phyloP scores from a whole-genome alignment of 2,888 invertebrate genomes.

The Rotaria macrura region DNA sequence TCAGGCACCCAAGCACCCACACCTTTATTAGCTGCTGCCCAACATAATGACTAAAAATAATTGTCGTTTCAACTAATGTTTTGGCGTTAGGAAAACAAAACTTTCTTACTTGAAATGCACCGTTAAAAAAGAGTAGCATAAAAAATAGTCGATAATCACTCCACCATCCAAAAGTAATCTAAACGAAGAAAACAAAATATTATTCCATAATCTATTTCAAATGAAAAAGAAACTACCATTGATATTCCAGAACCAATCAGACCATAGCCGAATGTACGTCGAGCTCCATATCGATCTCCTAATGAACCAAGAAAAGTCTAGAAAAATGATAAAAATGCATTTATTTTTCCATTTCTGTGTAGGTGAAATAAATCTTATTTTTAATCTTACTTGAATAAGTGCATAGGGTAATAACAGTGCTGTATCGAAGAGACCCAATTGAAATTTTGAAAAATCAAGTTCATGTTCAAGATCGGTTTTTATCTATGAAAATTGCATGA shows the following conservation, averaged over 20 bases:
- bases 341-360: no score
- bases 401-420: conserved; percentile 52
- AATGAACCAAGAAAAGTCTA: conserved; percentile 50
- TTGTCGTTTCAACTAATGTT: no score
- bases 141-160: conserved; percentile 43
- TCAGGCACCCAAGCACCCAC: conserved; percentile 51
- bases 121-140: conserved; percentile 49
- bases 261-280: conserved; percentile 48
- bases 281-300: conserved; percentile 50
- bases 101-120: conserved; percentile 38
- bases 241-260: conserved; percentile 48
- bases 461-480: conserved; percentile 50
- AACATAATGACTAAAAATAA: conserved; percentile 47
- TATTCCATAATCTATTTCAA: not conserved
- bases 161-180: conserved; percentile 49
- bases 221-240: conserved; percentile 47
- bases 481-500: conserved; percentile 39
- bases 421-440: conserved; percentile 51
- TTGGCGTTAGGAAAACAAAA: no score
- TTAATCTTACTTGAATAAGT: conserved; percentile 45
- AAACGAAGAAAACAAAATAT: conserved; percentile 34
- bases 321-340: conserved; percentile 35
- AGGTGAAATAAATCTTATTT: no score
- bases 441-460: conserved; percentile 44
- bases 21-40: conserved; percentile 52